A percentile compares a stretch with the other conserved stretches of the same genome.
Conservation (phyloP, 2,888 invertebrate genomes). For the Phalangium opilio region DNA sequence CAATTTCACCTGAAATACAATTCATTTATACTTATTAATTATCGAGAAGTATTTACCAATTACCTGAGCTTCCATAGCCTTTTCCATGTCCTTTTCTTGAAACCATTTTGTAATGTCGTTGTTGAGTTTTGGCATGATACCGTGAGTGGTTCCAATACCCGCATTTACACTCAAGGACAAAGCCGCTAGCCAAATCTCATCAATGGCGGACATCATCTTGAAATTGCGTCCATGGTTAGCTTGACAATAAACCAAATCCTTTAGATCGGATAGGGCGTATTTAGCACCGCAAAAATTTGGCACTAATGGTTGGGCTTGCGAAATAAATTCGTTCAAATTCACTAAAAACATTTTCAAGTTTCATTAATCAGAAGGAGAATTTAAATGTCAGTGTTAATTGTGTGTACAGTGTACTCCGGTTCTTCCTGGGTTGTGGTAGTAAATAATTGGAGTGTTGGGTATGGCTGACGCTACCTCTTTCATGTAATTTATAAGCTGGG, state of each 20-base stretch:
- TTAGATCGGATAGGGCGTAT: constrained; percentile 56
- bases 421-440: constrained; percentile 64
- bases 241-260: constrained; percentile 45
- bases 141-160: constrained; percentile 12
- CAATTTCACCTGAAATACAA: no score
- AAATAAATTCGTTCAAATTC: constrained; percentile 8
- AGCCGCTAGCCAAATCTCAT: constrained; percentile 11
- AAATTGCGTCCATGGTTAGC: constrained; percentile 7
- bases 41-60: no score
- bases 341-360: no score
- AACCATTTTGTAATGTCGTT: no score
- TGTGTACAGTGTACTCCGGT: constrained; percentile 49
- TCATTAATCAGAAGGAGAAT: no score
- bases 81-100: no score
- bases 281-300: constrained; percentile 68
- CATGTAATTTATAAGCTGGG: constrained; percentile 49
- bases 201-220: constrained; percentile 18
- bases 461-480: constrained; percentile 50
- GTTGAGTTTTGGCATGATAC: constrained; percentile 9
- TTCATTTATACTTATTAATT: no score
- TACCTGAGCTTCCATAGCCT: no score
- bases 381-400: neutral
- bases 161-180: constrained; percentile 13
- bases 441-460: constrained; percentile 56
- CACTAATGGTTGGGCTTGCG: constrained; percentile 30